Evolutionary conservation across 2,113 vertebrate genomes (phyloP).

Genomic region (Diadophis punctatus): DNA sequence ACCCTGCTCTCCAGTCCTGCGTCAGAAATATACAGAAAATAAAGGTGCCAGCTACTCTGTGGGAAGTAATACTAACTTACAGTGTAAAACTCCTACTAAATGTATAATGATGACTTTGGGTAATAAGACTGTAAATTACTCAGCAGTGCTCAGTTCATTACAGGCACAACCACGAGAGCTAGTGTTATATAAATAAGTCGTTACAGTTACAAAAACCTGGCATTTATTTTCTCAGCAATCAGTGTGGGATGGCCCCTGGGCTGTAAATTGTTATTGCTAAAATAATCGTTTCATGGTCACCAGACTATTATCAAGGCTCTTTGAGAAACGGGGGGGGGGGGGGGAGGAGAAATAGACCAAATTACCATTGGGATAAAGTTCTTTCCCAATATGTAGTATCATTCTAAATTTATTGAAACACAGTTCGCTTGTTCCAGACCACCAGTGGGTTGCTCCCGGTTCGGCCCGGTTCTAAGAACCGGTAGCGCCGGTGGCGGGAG

Average conservation of each 20-base stretch:
- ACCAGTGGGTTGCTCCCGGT: too few species aligned
- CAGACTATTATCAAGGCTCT: not conserved
- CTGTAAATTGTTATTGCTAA: constrained; percentile 36
- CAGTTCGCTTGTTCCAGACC: not conserved
- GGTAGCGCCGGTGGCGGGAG: too few species aligned
- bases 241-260: not conserved
- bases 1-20: too few species aligned
- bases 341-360: too few species aligned
- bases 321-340: too few species aligned
- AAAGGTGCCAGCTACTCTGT: not conserved
- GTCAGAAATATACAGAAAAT: rapidly evolving
- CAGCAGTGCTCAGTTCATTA: not conserved
- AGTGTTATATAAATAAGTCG: constrained; percentile 40
- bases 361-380: not conserved
- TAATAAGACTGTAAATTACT: constrained; percentile 45
- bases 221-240: constrained; percentile 26
- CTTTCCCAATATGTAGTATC: not conserved
- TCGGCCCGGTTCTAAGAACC: too few species aligned
- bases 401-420: not conserved
- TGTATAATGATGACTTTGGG: constrained; percentile 32
- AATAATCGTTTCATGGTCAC: not conserved
- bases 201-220: constrained; percentile 36
- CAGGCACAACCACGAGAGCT: not conserved
- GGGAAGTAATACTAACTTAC: not conserved
- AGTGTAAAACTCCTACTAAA: constrained; percentile 1